Evolutionary conservation across 2,888 invertebrate species (phyloP).

Genomic region (Allacma fusca): DNA sequence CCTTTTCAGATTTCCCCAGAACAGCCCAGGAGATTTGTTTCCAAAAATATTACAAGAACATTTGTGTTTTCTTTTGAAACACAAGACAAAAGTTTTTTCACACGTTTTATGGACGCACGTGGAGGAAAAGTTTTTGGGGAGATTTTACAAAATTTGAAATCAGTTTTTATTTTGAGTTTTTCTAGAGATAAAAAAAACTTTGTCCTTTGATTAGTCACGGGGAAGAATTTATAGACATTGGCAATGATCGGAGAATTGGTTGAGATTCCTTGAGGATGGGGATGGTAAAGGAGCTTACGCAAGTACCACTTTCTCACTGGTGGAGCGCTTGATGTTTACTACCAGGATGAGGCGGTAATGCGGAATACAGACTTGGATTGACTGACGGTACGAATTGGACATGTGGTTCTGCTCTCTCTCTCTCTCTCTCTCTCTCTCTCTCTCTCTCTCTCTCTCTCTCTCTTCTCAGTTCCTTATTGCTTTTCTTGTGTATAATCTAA

Average conservation of each 20-base stretch:
- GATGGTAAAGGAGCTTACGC: constrained; percentile 6
- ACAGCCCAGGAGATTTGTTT: no score
- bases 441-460: no score
- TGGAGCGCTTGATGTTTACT: constrained; percentile 5
- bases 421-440: no score
- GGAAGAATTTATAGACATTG: not conserved
- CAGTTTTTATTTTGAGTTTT: no score
- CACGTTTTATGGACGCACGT: no score
- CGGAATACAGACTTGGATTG: constrained; percentile 6
- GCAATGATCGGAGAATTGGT: not conserved
- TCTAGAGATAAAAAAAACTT: no score
- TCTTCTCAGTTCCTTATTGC: not conserved
- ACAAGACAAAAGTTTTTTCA: no score
- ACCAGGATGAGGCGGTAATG: not conserved
- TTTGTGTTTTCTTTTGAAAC: no score
- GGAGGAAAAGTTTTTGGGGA: no score
- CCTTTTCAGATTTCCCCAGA: no score
- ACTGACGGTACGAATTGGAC: constrained; percentile 13
- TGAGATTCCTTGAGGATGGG: not conserved
- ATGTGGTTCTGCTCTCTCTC: not conserved
- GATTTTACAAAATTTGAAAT: no score
- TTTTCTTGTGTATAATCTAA: not conserved
- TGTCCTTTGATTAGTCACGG: not conserved
- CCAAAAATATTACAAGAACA: no score
- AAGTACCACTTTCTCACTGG: constrained; percentile 12